Base-by-base conservation (phyloP, 2,888 invertebrate genomes). In the Mycalesis mineus region DNA sequence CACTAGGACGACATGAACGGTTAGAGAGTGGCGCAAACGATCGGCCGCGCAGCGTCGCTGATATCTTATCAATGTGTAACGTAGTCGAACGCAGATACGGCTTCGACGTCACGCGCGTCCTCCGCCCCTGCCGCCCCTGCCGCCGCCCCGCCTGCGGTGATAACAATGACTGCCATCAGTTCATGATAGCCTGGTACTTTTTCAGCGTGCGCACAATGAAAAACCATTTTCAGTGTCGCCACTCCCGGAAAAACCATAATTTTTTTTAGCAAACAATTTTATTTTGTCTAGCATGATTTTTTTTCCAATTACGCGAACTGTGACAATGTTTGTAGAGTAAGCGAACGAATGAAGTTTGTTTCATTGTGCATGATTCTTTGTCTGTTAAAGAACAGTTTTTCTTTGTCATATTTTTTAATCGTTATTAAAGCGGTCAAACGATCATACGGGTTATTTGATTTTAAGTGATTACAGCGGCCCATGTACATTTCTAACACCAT, bases 181-280 rank as follows among this genome's bases (percentile, higher is more conserved):
- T 82, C 69, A 84, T 87, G 85, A 65, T 80, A 71, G 84, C 88
- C 88, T 88, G 77, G 88, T 88, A 87, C 80, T 77, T 78, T 86
- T 87, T 87, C 87, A 88, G 85, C 73, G 74, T 71, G 61, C 61
- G 68, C 72, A 67, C 65, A 57, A 75, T 77, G 78, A 76, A 82
- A 82, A 82, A 71, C 69, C 68, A 63, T 80, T 85, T 86, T 82
- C 81, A 77, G 71, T 44, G 28, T 33, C 36, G 60, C 66, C 68
- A 75, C 76, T 74, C 68, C 11, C 13, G 11, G 31, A 47, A 47
- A 47, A 15, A 11, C 31, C 14, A 22, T 22, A 5, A 22, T 4
- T 22, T 22, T 22, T 22, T 22, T 5, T 5, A 22, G 22, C 22
- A 22, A 22, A 33, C 33, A 33, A 33, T 33, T 11, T 33, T 6